Percentiles rank a stretch among this genome's conserved stretches.
Evolutionary conservation across 1,140 invertebrate genomes (phyloP).

Genomic region (Macrobrachium nipponense): DNA sequence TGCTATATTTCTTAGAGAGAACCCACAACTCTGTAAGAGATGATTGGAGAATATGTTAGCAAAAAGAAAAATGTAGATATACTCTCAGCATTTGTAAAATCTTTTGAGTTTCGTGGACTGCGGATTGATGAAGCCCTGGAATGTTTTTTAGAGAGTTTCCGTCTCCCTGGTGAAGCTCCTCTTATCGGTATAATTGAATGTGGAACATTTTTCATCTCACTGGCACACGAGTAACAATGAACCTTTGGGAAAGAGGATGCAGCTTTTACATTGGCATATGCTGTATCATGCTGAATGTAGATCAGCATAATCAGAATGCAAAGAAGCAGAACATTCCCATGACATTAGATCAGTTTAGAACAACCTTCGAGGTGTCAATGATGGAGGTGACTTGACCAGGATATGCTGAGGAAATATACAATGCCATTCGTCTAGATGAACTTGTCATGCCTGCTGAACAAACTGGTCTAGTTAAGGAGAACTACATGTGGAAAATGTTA

Average conservation of each 20-base stretch:
- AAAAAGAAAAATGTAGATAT: conserved; percentile 77
- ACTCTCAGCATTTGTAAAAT: conserved; percentile 77
- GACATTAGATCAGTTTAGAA: conserved; percentile 91
- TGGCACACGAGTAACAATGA: conserved; percentile 94
- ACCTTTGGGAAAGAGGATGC: conserved; percentile 94
- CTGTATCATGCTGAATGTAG: conserved; percentile 99
- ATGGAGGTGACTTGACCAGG: conserved; percentile 90
- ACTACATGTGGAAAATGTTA: conserved; percentile 97
- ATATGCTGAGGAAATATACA: conserved; percentile 94
- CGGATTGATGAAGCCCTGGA: conserved; percentile 94
- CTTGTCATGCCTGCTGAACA: conserved; percentile 99
- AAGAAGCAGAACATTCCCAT: conserved; percentile 94
- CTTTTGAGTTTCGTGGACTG: conserved; percentile 90
- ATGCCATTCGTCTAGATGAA: conserved; percentile 94
- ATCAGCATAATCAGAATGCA: conserved; percentile 98
- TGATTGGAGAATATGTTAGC: conserved; percentile 96
- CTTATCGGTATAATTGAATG: conserved; percentile 92
- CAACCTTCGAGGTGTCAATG: conserved; percentile 95
- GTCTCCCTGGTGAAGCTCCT: conserved; percentile 97
- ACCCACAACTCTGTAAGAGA: conserved; percentile 94
- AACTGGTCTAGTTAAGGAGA: conserved; percentile 92
- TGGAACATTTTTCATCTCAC: conserved; percentile 97
- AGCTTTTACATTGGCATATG: conserved; percentile 97
- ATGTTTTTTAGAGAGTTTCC: conserved; percentile 95
- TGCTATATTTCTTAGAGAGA: conserved; percentile 80